Evolutionary conservation across 1,140 invertebrate species (phyloP).

Genomic region (Euura lappo): DNA sequence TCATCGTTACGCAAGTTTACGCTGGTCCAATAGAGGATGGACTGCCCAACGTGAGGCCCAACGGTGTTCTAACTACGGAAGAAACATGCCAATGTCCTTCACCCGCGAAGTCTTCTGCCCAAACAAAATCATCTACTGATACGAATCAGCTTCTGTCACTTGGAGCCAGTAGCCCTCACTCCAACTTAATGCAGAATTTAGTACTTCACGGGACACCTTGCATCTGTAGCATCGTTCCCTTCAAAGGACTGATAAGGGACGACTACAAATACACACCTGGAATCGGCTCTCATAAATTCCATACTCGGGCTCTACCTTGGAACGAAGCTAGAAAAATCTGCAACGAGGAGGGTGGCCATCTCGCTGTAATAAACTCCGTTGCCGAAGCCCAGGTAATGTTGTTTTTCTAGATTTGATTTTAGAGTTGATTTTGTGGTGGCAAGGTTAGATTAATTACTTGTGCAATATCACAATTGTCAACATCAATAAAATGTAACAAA

Average conservation of each 20-base stretch:
- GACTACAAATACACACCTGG: constrained; percentile 47
- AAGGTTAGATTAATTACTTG: no score
- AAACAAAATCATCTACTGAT: background rate
- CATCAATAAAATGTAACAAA: no score
- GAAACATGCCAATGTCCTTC: constrained; percentile 1
- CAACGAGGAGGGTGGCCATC: constrained; percentile 51
- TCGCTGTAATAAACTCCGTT: constrained; percentile 51
- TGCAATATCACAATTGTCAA: no score
- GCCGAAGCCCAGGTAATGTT: constrained; percentile 43
- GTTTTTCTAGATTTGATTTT: background rate
- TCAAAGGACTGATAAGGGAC: constrained; percentile 36
- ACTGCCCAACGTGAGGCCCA: background rate
- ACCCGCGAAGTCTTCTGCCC: background rate
- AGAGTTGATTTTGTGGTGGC: no score
- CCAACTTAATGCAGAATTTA: background rate
- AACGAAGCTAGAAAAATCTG: constrained; percentile 52
- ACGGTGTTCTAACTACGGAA: background rate
- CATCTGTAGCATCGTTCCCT: constrained; percentile 39
- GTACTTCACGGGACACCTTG: constrained; percentile 43
- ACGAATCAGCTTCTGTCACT: background rate
- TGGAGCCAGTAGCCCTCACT: background rate
- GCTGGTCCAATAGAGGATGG: background rate
- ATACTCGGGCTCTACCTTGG: constrained; percentile 46
- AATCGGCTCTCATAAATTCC: constrained; percentile 50
- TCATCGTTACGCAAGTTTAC: background rate